These are phyloP conservation scores for Parotocinclus haroldoi DNA, from an alignment of 2,797 vertebrate species.

Conservation along the genomic window DNA sequence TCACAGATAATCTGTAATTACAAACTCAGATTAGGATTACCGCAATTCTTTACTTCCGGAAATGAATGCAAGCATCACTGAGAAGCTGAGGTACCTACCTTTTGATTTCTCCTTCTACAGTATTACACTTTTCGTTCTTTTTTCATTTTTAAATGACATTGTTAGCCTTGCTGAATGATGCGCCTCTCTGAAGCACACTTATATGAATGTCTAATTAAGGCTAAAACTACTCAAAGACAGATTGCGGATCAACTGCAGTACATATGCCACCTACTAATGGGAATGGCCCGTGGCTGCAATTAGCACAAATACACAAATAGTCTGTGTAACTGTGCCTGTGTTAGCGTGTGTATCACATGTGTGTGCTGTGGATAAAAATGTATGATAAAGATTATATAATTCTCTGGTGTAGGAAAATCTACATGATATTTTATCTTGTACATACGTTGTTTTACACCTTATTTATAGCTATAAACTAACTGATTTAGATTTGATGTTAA, in stretches of 20 bases:
- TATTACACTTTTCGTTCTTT: neutral
- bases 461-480: too few relatives aligned
- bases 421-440: neutral
- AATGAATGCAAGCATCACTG: constrained; percentile 62
- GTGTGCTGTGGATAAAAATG: constrained; percentile 1
- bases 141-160: neutral
- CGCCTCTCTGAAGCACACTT: neutral
- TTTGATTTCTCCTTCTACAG: neutral
- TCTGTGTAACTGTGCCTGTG: neutral
- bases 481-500: too few relatives aligned
- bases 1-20: constrained; percentile 39
- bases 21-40: constrained; percentile 79
- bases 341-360: constrained; percentile 15
- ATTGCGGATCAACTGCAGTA: constrained; percentile 62
- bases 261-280: constrained; percentile 74
- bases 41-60: constrained; percentile 78
- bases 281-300: constrained; percentile 63
- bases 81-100: neutral
- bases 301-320: constrained; percentile 43
- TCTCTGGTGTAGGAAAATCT: neutral
- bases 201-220: constrained; percentile 59
- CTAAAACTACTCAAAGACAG: constrained; percentile 55
- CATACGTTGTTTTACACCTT: too few relatives aligned
- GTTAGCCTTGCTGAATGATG: neutral
- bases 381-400: constrained; percentile 31